Evolutionary conservation across 2,113 vertebrate genomes (phyloP), one percentile per base, ranked within the genome.

Genomic region (Henicopernis longicauda): DNA sequence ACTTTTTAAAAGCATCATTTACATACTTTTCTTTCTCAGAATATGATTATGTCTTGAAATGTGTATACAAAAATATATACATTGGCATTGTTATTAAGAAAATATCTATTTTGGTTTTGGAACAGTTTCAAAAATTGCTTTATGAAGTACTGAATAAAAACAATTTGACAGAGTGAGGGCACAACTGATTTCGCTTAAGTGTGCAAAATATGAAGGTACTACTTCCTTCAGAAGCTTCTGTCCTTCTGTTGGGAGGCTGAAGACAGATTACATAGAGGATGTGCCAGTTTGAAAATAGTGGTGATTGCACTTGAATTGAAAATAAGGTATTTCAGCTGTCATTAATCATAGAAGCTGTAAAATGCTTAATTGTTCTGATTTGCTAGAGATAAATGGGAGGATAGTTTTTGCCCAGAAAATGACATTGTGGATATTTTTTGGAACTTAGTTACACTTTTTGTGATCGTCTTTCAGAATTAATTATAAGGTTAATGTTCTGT

Each of bases 321-420:
- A 91, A 94, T 76, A 19, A 92, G 93, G 82, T 91, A 69, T 95
- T 96, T 96, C 82, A 80, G 87, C 91, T 97, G 93, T 94, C 65
- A 54, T 94, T 96, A 78, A 65, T 94, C 13, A 27, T 49, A 80
- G 86, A 90, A 89, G 83, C 89, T 89, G 70, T 82, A 44, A 93
- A 80, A 94, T 38, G 18, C 50, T 78, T 69, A 65, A 55, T 90
- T 92, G 59, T 90, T 95, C 73, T 82, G 82, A 74, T 93, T 61
- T 95, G 67, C 32, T 69, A 71, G 80, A 93, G 76, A 47, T 76
- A 34, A 86, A 88, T 80, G 55, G 89, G 52, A 95, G 57, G 13
- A 54, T 38, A 44, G 36, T 59, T 96, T 92, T 85, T 89, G 55
- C 52, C 90, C 38, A 58, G 83, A 91, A 83, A 10, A 96, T 93